Conservation (phyloP, 2,797 vertebrate species). For the Tinamus major region DNA sequence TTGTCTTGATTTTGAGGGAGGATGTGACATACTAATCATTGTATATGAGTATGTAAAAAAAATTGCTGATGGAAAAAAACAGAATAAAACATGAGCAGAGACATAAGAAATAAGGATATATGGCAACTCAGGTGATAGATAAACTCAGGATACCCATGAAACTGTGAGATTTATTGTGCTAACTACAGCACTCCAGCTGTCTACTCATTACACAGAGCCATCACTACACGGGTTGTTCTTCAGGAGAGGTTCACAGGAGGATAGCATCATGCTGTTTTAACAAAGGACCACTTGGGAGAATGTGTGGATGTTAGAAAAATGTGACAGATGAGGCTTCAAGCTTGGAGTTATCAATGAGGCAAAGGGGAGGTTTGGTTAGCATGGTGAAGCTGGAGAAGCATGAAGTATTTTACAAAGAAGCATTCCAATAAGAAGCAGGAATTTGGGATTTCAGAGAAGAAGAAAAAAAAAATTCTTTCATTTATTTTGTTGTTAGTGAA, state of each 20-base stretch:
- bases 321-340: not conserved
- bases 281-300: not conserved
- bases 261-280: not conserved
- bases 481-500: not conserved
- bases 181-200: not conserved
- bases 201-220: not conserved
- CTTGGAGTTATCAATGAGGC: not conserved
- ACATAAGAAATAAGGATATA: not conserved
- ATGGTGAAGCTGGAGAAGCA: fast-evolving
- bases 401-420: not conserved
- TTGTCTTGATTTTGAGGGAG: not conserved
- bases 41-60: not conserved
- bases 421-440: not conserved
- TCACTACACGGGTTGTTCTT: not conserved
- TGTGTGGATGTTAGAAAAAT: not conserved
- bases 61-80: not conserved
- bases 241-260: not conserved
- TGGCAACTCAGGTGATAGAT: not conserved
- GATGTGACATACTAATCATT: not conserved
- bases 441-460: not conserved
- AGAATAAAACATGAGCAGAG: not conserved
- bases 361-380: not conserved
- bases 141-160: not conserved
- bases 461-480: not conserved
- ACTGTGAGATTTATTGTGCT: not conserved